A percentile compares a stretch with the other conserved stretches of the same genome.
Conservation (phyloP, 2,888 invertebrate genomes). For the Rhorus exstirpatorius region DNA sequence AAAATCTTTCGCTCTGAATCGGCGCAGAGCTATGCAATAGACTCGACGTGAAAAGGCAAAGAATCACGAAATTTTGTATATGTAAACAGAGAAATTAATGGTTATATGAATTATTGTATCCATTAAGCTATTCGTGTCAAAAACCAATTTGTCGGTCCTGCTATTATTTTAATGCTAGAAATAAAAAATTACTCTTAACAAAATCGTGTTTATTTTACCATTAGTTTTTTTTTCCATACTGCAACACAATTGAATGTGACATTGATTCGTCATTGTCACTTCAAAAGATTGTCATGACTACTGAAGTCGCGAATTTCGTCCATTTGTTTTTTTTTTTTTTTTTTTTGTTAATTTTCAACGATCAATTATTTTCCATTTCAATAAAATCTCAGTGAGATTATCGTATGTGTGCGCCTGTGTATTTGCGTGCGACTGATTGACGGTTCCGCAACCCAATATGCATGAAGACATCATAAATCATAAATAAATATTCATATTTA, state of each 20-base stretch:
- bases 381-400: constrained; percentile 24
- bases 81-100: no score
- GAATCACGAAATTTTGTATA: background rate
- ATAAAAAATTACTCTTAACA: no score
- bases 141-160: no score
- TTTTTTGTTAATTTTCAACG: background rate
- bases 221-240: no score
- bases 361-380: constrained; percentile 12
- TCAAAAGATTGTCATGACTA: background rate
- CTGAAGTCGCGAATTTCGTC: background rate
- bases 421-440: constrained; percentile 31
- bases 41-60: background rate
- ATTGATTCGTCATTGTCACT: background rate
- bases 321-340: background rate
- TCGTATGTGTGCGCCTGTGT: background rate
- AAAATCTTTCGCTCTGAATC: background rate
- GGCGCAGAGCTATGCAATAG: background rate
- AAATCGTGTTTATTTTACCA: no score
- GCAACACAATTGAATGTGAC: no score
- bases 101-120: no score
- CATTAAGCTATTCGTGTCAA: no score
- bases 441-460: constrained; percentile 61
- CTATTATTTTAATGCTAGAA: no score
- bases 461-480: constrained; percentile 59
- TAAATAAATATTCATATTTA: constrained; percentile 52